Conservation (phyloP, 2,888 invertebrate genomes). For the Metallyticus violacea region DNA sequence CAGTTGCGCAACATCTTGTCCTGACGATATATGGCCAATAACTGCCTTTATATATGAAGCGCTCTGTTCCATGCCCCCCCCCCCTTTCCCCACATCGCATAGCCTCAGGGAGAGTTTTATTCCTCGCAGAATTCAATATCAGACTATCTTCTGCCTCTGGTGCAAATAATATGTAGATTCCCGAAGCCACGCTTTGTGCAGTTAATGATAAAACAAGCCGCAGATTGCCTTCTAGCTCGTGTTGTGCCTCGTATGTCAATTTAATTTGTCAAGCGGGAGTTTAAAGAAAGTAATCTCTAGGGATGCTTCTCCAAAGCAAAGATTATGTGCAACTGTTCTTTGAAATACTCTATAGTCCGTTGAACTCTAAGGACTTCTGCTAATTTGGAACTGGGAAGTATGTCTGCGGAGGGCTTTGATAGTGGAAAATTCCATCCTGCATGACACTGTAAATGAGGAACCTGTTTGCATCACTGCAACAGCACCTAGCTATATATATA, state of each 20-base stretch:
- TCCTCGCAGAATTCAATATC: neutral
- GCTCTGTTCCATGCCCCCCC: neutral
- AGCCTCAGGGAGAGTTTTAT: neutral
- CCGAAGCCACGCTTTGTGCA: neutral
- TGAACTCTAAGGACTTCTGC: no score
- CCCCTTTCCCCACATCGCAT: neutral
- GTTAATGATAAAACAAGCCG: neutral
- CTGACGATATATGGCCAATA: neutral
- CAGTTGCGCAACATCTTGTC: no score
- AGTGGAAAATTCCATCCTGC: no score
- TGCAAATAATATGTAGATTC: neutral
- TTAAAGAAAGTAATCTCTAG: neutral
- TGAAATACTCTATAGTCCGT: no score
- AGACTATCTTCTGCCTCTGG: neutral
- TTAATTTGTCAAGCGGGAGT: neutral
- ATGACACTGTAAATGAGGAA: no score
- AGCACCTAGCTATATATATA: no score
- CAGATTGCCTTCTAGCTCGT: neutral
- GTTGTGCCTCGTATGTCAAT: neutral
- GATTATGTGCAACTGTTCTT: no score
- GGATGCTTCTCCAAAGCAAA: no score
- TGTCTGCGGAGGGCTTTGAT: no score
- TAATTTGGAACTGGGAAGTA: no score
- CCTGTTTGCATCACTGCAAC: no score
- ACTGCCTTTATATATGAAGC: neutral